Evolutionary conservation across 2,113 vertebrate genomes (phyloP), one percentile per base, ranked within the genome.

Genomic region (Mungos mungo): DNA sequence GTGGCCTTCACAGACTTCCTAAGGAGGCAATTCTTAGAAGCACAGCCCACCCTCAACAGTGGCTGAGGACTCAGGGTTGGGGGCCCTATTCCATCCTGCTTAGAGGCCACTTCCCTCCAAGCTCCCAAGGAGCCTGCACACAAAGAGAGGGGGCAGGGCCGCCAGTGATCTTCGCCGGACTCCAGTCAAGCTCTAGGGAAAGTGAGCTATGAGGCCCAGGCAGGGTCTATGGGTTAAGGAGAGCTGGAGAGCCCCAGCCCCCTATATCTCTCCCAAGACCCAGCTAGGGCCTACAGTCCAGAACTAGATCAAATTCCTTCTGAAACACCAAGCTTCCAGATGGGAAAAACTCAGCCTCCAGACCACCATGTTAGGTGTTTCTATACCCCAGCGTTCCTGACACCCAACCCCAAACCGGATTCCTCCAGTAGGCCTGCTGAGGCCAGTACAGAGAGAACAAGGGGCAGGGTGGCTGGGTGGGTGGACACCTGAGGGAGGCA

Each of bases 11-110:
- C 2, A 13, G 45, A 18, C 47, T 57, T 27, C 47, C 8, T 5
- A 29, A 27, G 33, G 54, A n/a, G 21, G 27, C 45, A 0, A 0
- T 31, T 47, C 57, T 27, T 19, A 50, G 85, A 38, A 35, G 47
- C 47, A 19, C 9, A 15, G 0, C 2, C 38, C 25, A 11, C 2
- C 29, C 25, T 19, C 4, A 12, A 11, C 7, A 13, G 52, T 1
- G 41, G 85, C 41, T 50, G 66, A 38, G 31, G 54, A 27, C 54
- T 81, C 72, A 65, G 41, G 65, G 29, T 65, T 18, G 23, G 19
- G 45, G 77, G 12, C 29, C 71, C 68, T 33, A 19, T 11, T 38
- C 29, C 50, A 6, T 38, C 18, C 9, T 88, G n/a, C 65, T 84
- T 90, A 41, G 54, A 52, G 35, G 52, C 33, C 14, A 35, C 13